Base-by-base conservation (phyloP, 2,888 invertebrate genomes). In the Leptura quadrifasciata region DNA sequence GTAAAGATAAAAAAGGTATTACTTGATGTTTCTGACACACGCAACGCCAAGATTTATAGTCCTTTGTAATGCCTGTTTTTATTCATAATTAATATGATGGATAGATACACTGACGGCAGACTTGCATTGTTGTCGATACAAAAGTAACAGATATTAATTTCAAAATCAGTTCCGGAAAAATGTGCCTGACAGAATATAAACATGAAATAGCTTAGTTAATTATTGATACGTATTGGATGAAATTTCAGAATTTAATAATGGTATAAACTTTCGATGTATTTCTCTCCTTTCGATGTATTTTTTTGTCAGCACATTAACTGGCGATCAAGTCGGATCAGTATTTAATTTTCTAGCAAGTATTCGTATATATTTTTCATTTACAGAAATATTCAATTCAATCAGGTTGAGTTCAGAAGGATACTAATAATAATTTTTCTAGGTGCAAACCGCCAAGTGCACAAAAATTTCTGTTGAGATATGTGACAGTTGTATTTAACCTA, bases 1-100 rank as follows among this genome's bases (percentile, higher is more conserved):
- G 47, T 47, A 47, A 47, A 47, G 47, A 47, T 47, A 47, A 47
- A 47, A 47, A 47, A 47, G 47, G 47, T 47, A 47, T 47, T 47
- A 47, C n/a, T 47, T 47, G 47, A 47, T 47, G 47, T 47, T 47
- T 47, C 12, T 47, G 47, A 47, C 47, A 47, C 47, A 12, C n/a
- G 15, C 47, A 47, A n/a, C 47, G 15, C n/a, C 5, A 47, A 47
- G 47, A 47, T 47, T 47, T 47, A 47, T 47, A 47, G 47, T n/a
- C 47, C 47, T 47, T 47, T 47, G 47, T 47, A 47, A 47, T 47
- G 47, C 47, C 15, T 1, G 47, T 47, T 47, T 39, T 47, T 47
- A 47, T 47, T 17, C n/a, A n/a, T 47, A 47, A 47, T 47, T 47
- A 47, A 15, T 47, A 47, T 47, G 47, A 47, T 47, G 47, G 47